These are phyloP conservation scores for Pagrus major DNA, from an alignment of 2,113 vertebrate species.

Conservation along the genomic window DNA sequence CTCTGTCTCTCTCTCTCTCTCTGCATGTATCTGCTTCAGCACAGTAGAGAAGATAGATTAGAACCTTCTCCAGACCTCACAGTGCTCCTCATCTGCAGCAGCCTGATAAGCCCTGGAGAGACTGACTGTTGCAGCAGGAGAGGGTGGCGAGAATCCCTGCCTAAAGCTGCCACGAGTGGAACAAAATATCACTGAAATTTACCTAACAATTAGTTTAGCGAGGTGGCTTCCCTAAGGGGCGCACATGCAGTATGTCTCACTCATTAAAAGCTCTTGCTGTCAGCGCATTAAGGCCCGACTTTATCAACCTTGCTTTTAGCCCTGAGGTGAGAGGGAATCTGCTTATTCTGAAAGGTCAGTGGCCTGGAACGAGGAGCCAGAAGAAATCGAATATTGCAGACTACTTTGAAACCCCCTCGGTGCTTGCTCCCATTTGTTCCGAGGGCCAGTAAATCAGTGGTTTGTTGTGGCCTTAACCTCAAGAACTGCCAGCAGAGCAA, in stretches of 20 bases:
- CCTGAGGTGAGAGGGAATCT: constrained; percentile 67
- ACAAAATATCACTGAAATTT: constrained; percentile 69
- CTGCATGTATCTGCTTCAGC: constrained; percentile 64
- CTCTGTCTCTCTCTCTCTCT: neutral
- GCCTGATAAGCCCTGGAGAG: constrained; percentile 78
- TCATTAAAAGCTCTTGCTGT: constrained; percentile 60
- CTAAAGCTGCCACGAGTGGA: constrained; percentile 43
- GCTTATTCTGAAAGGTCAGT: constrained; percentile 75
- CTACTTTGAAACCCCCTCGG: constrained; percentile 65
- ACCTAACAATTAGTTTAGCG: constrained; percentile 70
- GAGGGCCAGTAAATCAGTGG: constrained; percentile 70
- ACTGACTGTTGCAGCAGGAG: constrained; percentile 46
- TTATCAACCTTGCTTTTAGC: constrained; percentile 65
- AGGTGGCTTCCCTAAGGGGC: constrained; percentile 27
- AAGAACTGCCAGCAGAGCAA: constrained; percentile 65
- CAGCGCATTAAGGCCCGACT: constrained; percentile 25
- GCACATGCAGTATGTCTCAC: constrained; percentile 30
- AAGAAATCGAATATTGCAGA: constrained; percentile 74
- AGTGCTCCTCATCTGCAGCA: constrained; percentile 76
- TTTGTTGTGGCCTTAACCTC: constrained; percentile 76
- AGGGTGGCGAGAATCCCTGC: constrained; percentile 33
- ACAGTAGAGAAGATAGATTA: constrained; percentile 76
- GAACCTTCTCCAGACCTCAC: constrained; percentile 72
- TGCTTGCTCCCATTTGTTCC: constrained; percentile 74
- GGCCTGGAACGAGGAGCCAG: constrained; percentile 62